phyloP scores from a whole-genome alignment of 2,888 invertebrate species.

The Epirrhoe alternata region DNA sequence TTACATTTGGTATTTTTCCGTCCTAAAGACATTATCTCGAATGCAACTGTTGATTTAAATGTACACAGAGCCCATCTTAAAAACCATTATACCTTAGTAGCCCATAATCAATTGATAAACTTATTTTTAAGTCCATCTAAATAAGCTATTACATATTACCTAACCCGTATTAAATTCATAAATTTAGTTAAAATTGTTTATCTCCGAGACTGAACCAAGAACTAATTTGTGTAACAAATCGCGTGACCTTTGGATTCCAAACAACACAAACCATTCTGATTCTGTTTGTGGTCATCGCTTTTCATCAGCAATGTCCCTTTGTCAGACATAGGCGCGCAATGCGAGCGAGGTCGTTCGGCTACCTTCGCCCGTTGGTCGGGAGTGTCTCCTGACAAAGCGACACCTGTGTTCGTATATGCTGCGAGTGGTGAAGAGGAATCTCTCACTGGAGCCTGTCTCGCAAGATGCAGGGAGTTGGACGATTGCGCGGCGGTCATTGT shows the following conservation, averaged over 20 bases:
- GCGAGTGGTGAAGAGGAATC: conserved; percentile 78
- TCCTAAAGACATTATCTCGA: too few species aligned
- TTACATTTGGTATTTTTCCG: too few species aligned
- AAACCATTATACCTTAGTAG: too few species aligned
- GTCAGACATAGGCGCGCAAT: conserved; percentile 61
- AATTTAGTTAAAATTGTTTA: neutral
- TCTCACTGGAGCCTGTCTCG: conserved; percentile 71
- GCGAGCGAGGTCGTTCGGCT: conserved; percentile 57
- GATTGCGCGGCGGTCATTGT: conserved; percentile 81
- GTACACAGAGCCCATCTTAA: too few species aligned
- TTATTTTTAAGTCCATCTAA: too few species aligned
- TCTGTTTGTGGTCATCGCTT: conserved; percentile 16
- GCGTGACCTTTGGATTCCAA: conserved; percentile 3
- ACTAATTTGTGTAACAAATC: neutral
- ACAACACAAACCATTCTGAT: conserved; percentile 5
- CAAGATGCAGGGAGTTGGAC: conserved; percentile 73
- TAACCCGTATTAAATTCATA: neutral
- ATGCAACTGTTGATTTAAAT: too few species aligned
- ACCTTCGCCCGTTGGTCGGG: conserved; percentile 76
- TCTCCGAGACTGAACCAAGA: neutral
- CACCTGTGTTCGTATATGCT: conserved; percentile 77
- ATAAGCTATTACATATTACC: too few species aligned
- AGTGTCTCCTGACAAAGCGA: conserved; percentile 64
- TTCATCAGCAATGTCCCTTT: conserved; percentile 28
- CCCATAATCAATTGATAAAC: too few species aligned